Conservation (phyloP, 35 echinoderm and acorn worm species). For the Apostichopus parvimensis region DNA sequence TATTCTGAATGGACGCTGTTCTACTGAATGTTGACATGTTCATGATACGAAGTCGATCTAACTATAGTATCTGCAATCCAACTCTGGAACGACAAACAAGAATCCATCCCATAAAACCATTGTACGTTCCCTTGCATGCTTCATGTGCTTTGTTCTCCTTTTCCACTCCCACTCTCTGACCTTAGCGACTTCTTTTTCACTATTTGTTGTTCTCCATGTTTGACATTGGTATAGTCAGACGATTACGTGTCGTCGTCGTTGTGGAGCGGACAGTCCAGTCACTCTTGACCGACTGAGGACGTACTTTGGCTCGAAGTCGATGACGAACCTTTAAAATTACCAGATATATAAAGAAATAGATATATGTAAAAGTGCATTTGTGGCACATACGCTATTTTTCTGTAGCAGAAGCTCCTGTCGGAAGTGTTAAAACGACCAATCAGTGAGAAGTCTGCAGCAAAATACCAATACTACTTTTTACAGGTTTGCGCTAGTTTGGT, state of each 20-base stretch:
- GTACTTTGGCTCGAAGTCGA: not conserved
- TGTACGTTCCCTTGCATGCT: too few species aligned
- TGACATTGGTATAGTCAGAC: conserved; percentile 1
- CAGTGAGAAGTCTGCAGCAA: not conserved
- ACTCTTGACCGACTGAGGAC: not conserved
- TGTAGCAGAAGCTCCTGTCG: not conserved
- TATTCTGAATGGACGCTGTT: too few species aligned
- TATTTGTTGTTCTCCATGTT: not conserved
- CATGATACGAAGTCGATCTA: too few species aligned
- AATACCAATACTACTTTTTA: not conserved
- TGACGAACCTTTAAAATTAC: not conserved
- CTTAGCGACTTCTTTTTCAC: too few species aligned
- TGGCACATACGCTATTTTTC: not conserved
- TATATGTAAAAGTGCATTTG: not conserved
- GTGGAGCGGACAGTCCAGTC: not conserved
- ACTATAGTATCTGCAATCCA: too few species aligned
- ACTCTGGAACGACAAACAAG: too few species aligned
- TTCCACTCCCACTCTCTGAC: too few species aligned
- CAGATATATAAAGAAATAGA: not conserved
- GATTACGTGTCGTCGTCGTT: not conserved
- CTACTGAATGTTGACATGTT: too few species aligned
- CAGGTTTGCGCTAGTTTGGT: too few species aligned
- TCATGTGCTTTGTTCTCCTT: too few species aligned
- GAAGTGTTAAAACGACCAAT: too few species aligned
- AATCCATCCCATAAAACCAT: too few species aligned